Base-by-base conservation (phyloP, 1,140 invertebrate genomes). In the Callitettix versicolor region DNA sequence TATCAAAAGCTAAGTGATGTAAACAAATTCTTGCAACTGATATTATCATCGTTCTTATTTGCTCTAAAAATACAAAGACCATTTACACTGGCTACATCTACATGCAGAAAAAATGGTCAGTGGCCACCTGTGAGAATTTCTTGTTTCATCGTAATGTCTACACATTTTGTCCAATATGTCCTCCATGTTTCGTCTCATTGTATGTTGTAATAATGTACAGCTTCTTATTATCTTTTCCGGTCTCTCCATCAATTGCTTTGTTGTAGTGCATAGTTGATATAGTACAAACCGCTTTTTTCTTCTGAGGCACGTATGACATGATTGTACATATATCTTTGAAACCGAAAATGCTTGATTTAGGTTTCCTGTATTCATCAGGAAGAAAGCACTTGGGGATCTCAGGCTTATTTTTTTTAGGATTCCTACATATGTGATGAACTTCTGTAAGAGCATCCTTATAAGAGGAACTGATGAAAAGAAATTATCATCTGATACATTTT, bases 261-360 rank as follows among this genome's bases (percentile, higher is more conserved):
- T 4, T 40, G 38, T 40, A 40, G 17, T 40, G 38, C 38, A 40
- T 40, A 14, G 38, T 40, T 40, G 38, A 40, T 40, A 40, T 6
- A 14, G 38, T 12, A 40, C 38, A 40, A 6, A 40, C 38, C 3
- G 38, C 38, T 38, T 43, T 42, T 14, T 51, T 42, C 12, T 52
- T 57, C 38, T 50, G 22, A 51, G 57, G 57, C 3, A 40, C 38
- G 17, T n/a, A 40, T 3, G 38, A 17, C 14, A 40, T 12, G 3
- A 40, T 3, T n/a, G 38, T 40, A 40, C 38, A 40, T 12, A 6
- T 40, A 4, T 40, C 17, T 40, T 40, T 3, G 14, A 40, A 40
- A 3, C 38, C 38, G 14, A 40, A 40, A 40, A 40, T 3, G 38
- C 17, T 40, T 6, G 38, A 40, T 40, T 40, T 40, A 6, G 38